Evolutionary conservation across 2,888 invertebrate genomes (phyloP).

Genomic region (Anthrax anthrax): DNA sequence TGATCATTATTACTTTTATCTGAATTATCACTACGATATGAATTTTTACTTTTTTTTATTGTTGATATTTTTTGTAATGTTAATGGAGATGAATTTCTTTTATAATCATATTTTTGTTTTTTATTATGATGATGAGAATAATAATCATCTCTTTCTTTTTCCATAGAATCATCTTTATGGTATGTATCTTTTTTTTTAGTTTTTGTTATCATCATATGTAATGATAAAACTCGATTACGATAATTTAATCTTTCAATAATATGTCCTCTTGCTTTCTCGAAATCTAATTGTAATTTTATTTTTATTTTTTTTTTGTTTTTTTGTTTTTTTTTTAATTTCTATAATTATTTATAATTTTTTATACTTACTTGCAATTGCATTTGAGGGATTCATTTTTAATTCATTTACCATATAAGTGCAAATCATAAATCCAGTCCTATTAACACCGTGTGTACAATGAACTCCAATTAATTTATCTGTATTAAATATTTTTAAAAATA

Average conservation of each 20-base stretch:
- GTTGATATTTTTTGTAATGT: no score
- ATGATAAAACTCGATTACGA: background rate
- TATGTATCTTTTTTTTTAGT: no score
- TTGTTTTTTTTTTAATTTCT: background rate
- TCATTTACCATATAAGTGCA: conserved; percentile 57
- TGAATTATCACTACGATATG: no score
- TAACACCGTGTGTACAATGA: conserved; percentile 71
- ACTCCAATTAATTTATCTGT: conserved; percentile 57
- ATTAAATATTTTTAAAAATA: background rate
- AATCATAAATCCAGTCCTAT: conserved; percentile 65
- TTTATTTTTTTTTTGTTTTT: no score
- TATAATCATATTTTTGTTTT: no score
- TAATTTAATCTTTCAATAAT: conserved; percentile 43
- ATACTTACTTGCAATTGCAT: conserved; percentile 44
- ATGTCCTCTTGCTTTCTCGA: conserved; percentile 46
- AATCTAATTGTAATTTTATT: conserved; percentile 31
- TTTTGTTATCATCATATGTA: background rate
- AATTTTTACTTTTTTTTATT: no score
- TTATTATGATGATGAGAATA: no score
- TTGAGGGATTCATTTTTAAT: conserved; percentile 39
- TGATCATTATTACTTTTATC: no score
- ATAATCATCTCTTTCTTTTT: no score
- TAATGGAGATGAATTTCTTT: no score
- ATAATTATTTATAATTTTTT: background rate
- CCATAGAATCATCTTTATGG: no score